Percentiles rank a stretch among this genome's conserved stretches.
phyloP scores from a whole-genome alignment of 2,888 invertebrate genomes.

The Coelinius sp. region DNA sequence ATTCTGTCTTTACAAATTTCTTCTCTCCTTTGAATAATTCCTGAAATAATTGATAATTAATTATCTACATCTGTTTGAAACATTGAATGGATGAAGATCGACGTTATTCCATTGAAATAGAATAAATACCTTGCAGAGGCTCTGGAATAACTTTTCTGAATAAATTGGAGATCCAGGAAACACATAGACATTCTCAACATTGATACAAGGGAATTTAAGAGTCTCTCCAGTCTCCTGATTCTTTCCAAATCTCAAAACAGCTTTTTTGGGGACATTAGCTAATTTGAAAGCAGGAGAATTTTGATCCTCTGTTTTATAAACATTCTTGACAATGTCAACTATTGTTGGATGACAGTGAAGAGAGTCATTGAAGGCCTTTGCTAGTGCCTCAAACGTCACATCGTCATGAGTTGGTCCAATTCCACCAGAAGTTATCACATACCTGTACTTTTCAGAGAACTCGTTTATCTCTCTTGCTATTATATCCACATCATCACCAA shows the following conservation, averaged over 20 bases:
- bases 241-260: constrained; percentile 69
- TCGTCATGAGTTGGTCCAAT: constrained; percentile 87
- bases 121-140: constrained; percentile 60
- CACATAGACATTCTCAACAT: constrained; percentile 77
- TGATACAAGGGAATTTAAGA: constrained; percentile 70
- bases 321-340: constrained; percentile 69
- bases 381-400: constrained; percentile 80
- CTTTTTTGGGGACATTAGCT: constrained; percentile 69
- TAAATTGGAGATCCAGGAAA: constrained; percentile 81
- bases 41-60: constrained; percentile 52
- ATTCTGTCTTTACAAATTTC: constrained; percentile 67
- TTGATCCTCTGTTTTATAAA: constrained; percentile 67
- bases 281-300: constrained; percentile 70
- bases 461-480: constrained; percentile 77
- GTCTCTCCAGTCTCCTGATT: constrained; percentile 56
- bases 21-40: constrained; percentile 67
- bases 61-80: constrained; percentile 25
- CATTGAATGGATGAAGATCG: neutral
- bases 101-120: no score
- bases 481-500: constrained; percentile 77
- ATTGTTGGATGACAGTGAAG: constrained; percentile 71
- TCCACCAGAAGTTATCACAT: constrained; percentile 83
- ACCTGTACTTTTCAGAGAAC: constrained; percentile 76
- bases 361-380: constrained; percentile 72
- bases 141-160: constrained; percentile 68